Evolutionary conservation across 1,140 invertebrate genomes (phyloP).

Genomic region (Musca domestica): DNA sequence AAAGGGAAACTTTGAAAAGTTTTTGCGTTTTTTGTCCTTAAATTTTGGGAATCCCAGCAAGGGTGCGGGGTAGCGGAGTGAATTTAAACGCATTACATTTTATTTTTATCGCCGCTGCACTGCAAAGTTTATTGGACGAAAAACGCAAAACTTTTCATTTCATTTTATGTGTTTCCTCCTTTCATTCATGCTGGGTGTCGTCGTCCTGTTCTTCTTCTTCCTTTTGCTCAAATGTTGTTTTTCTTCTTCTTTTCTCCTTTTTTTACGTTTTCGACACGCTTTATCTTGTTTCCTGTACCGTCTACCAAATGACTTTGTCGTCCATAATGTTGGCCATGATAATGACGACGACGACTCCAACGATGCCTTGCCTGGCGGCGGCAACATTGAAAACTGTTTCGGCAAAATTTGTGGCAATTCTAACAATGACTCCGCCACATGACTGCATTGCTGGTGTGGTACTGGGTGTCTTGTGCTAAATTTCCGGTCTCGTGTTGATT

Average conservation of each 20-base stretch:
- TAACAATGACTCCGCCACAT: too few relatives aligned
- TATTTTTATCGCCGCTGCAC: background rate
- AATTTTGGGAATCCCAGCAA: too few relatives aligned
- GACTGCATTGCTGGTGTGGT: background rate
- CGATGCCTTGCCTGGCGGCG: background rate
- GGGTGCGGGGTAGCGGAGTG: too few relatives aligned
- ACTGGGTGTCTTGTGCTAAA: constrained; percentile 26
- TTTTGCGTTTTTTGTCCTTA: too few relatives aligned
- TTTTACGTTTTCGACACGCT: constrained; percentile 34
- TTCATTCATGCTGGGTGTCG: background rate
- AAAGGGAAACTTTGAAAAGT: too few relatives aligned
- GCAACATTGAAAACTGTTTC: too few relatives aligned
- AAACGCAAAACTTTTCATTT: constrained; percentile 27
- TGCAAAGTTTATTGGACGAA: constrained; percentile 13
- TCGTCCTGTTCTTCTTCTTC: background rate
- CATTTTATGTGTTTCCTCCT: constrained; percentile 24
- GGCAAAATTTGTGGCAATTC: too few relatives aligned
- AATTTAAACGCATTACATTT: constrained; percentile 5
- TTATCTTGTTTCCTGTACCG: constrained; percentile 50
- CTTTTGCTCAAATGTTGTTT: background rate
- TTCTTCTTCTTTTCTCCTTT: background rate
- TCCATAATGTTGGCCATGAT: constrained; percentile 28
- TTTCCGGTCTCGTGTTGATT: constrained; percentile 52
- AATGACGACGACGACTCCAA: background rate
- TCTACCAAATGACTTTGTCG: constrained; percentile 38